Evolutionary conservation across 2,113 vertebrate genomes (phyloP).

Genomic region (Heterocephalus glaber): DNA sequence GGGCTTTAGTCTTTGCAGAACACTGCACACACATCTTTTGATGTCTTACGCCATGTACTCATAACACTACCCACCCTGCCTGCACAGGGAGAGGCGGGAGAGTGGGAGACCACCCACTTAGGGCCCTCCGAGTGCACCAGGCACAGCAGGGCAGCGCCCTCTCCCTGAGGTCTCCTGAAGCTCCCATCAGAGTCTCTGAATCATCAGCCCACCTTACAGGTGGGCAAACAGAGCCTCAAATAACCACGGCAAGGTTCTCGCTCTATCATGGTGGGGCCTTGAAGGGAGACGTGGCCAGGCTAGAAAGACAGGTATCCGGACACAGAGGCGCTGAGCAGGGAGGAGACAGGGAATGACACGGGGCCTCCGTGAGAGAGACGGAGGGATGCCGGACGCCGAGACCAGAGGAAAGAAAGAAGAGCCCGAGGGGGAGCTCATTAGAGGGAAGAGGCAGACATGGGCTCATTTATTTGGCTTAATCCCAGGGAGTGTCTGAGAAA

Average conservation of each 20-base stretch:
- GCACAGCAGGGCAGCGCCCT: rapidly evolving
- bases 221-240: not conserved
- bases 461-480: not conserved
- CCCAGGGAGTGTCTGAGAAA: not conserved
- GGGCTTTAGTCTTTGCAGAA: constrained; percentile 2
- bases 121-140: rapidly evolving
- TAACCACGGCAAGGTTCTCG: not conserved
- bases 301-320: no score
- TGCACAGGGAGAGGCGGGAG: not conserved
- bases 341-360: not conserved
- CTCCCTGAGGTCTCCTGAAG: not conserved
- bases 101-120: rapidly evolving
- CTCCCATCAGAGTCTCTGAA: rapidly evolving
- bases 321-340: not conserved
- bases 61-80: not conserved
- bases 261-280: rapidly evolving
- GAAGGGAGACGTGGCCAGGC: not conserved
- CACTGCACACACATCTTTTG: not conserved
- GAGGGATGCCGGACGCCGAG: not conserved
- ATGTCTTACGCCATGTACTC: not conserved
- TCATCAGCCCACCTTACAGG: not conserved
- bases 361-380: not conserved
- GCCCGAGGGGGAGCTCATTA: not conserved
- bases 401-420: not conserved
- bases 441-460: not conserved